A percentile compares a stretch with the other conserved stretches of the same genome.
Evolutionary conservation across 2,888 invertebrate species (phyloP).

Genomic region (Meandrusa payeni): DNA sequence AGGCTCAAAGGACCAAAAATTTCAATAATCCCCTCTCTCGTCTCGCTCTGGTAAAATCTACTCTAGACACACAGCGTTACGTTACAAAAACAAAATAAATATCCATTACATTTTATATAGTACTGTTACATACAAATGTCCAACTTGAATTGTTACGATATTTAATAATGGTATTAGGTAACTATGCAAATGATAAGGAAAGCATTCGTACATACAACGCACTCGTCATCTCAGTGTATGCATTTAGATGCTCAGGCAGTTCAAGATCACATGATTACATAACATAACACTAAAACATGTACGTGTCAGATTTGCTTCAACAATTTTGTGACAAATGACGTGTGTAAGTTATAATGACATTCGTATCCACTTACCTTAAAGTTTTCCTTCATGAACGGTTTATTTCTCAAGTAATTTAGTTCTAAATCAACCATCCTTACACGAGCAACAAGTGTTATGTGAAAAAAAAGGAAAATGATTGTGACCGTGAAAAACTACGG

Average conservation of each 20-base stretch:
- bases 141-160: constrained; percentile 9
- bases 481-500: too few relatives aligned
- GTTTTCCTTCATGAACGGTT: too few relatives aligned
- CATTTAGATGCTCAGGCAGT: constrained; percentile 49
- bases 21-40: constrained; percentile 2
- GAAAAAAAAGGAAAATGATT: too few relatives aligned
- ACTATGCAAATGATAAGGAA: constrained; percentile 46
- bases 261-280: too few relatives aligned
- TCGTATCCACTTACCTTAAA: constrained; percentile 5
- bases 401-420: too few relatives aligned
- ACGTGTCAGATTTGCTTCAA: too few relatives aligned
- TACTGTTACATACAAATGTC: constrained; percentile 18
- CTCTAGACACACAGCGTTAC: constrained; percentile 34
- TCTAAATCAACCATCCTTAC: too few relatives aligned
- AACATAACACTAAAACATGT: too few relatives aligned
- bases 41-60: constrained; percentile 25
- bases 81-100: constrained; percentile 28
- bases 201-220: constrained; percentile 58
- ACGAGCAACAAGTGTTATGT: too few relatives aligned
- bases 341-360: too few relatives aligned
- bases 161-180: constrained; percentile 13
- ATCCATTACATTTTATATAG: constrained; percentile 16
- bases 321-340: not conserved
- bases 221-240: constrained; percentile 42
- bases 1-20: constrained; percentile 14